Conservation (phyloP, 2,797 vertebrate genomes). For the Coregonus sp. region DNA sequence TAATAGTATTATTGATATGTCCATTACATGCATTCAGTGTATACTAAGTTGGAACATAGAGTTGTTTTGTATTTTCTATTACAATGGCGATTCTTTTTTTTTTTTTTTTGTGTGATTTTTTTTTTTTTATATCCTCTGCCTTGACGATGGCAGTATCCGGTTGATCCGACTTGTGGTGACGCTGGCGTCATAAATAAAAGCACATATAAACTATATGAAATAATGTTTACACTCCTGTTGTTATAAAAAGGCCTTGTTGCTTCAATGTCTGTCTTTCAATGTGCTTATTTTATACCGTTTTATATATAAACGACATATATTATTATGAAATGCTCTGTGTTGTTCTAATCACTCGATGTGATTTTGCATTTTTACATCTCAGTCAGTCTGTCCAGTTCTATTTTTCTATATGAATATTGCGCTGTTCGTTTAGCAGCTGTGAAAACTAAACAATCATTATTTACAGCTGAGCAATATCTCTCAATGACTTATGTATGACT, state of each 20-base stretch:
- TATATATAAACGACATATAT: conserved; percentile 57
- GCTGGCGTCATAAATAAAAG: conserved; percentile 89
- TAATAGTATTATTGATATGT: conserved; percentile 62
- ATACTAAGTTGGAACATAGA: conserved; percentile 49
- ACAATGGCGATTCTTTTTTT: conserved; percentile 53
- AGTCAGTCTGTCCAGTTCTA: conserved; percentile 38
- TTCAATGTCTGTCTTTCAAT: conserved; percentile 85
- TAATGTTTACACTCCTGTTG: conserved; percentile 92
- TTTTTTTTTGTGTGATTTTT: no score
- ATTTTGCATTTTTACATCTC: conserved; percentile 79
- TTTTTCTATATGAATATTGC: conserved; percentile 31
- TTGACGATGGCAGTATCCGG: conserved; percentile 69
- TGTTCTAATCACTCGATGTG: conserved; percentile 85
- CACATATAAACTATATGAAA: conserved; percentile 79
- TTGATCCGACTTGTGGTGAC: conserved; percentile 83
- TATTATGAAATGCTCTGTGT: conserved; percentile 73
- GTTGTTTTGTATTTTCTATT: conserved; percentile 43
- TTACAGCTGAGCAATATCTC: no score
- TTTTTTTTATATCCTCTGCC: conserved; percentile 56
- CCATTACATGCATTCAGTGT: conserved; percentile 38
- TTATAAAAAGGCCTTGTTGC: conserved; percentile 73
- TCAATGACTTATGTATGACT: no score
- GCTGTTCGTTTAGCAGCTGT: no score
- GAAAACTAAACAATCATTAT: no score
- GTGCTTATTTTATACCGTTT: conserved; percentile 92